Percentiles rank a stretch among this genome's conserved stretches.
phyloP scores from a whole-genome alignment of 2,797 vertebrate species.

The Potorous gilbertii region DNA sequence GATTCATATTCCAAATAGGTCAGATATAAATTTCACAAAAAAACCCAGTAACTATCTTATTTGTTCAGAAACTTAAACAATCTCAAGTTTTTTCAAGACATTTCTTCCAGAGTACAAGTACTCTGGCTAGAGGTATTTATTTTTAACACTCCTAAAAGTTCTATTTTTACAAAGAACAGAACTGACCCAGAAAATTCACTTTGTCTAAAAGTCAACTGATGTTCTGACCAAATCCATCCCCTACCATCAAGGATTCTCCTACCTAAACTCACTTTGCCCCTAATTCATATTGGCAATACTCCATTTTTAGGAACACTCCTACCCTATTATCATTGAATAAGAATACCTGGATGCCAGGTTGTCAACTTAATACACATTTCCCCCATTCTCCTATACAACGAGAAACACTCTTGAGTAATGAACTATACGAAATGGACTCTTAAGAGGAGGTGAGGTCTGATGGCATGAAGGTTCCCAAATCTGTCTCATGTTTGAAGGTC shows the following conservation, averaged over 20 bases:
- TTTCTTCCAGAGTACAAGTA: constrained; percentile 38
- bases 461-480: not conserved
- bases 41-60: constrained; percentile 14
- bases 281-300: not conserved
- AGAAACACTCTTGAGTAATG: not conserved
- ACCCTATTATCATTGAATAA: not conserved
- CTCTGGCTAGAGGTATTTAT: not conserved
- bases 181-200: not conserved
- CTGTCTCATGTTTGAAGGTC: not conserved
- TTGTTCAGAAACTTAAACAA: constrained; percentile 40
- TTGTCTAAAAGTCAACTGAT: not conserved
- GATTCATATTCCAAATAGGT: constrained; percentile 39
- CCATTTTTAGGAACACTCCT: not conserved
- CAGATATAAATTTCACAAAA: constrained; percentile 46
- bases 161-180: constrained; percentile 10
- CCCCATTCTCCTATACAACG: not conserved
- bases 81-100: constrained; percentile 26
- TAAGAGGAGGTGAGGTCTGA: not conserved
- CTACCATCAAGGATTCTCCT: not conserved
- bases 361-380: not conserved
- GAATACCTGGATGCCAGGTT: not conserved
- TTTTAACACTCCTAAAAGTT: constrained; percentile 20
- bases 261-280: not conserved
- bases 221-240: not conserved
- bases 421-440: not conserved